Evolutionary conservation across 2,888 invertebrate genomes (phyloP).

Genomic region (Limenitis camilla): DNA sequence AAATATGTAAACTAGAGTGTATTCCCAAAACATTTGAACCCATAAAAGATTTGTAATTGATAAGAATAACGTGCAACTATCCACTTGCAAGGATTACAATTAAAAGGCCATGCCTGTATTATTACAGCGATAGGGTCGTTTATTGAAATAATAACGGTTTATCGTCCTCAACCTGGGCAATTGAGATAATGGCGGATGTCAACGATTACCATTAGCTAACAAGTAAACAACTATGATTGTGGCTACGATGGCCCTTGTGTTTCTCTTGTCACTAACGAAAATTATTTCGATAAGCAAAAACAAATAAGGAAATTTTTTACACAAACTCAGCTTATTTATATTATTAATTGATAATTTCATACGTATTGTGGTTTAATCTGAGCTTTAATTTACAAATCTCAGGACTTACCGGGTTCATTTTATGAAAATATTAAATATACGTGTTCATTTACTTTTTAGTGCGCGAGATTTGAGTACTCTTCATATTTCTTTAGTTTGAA

Average conservation of each 20-base stretch:
- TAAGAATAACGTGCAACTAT: constrained; percentile 1
- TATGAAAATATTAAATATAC: too few species aligned
- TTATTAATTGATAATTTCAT: not conserved
- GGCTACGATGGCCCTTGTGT: constrained; percentile 17
- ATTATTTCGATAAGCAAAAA: constrained; percentile 9
- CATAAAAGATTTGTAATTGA: constrained; percentile 3
- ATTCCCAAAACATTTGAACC: not conserved
- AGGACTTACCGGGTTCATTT: too few species aligned
- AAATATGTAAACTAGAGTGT: not conserved
- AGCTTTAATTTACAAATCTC: too few species aligned
- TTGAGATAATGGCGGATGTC: constrained; percentile 36
- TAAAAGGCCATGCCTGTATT: constrained; percentile 12
- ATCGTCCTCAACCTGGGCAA: constrained; percentile 24
- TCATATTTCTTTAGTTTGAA: too few species aligned
- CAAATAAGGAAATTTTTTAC: constrained; percentile 1
- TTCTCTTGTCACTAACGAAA: constrained; percentile 10
- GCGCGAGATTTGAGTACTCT: too few species aligned
- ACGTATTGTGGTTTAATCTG: too few species aligned
- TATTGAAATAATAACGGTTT: constrained; percentile 33
- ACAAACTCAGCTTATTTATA: not conserved
- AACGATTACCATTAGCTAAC: constrained; percentile 38
- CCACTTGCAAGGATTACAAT: constrained; percentile 15
- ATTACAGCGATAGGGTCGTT: constrained; percentile 18
- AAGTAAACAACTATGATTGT: constrained; percentile 29
- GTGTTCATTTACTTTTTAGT: too few species aligned